These are phyloP conservation scores for Rynchops niger DNA, from an alignment of 2,113 vertebrate genomes.

Conservation along the genomic window DNA sequence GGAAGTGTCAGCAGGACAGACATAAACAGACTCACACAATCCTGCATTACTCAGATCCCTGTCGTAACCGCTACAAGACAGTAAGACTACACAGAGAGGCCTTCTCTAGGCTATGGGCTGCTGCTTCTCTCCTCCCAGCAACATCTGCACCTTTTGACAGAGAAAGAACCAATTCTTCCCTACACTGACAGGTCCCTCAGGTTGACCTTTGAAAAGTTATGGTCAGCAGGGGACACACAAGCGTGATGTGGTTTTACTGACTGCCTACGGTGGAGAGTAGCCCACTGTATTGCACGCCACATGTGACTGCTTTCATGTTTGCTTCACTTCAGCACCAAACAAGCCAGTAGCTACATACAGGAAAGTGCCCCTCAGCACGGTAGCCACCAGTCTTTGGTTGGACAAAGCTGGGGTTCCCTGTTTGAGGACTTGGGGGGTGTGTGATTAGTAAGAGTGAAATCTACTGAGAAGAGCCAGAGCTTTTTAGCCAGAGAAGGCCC, in stretches of 20 bases:
- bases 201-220: neutral
- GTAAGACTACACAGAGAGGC: neutral
- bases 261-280: rapidly evolving
- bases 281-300: too few species aligned
- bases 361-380: neutral
- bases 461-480: conserved; percentile 14
- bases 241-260: neutral
- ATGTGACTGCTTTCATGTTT: neutral
- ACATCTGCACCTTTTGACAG: neutral
- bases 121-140: neutral
- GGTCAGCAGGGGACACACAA: neutral
- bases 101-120: neutral
- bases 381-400: neutral
- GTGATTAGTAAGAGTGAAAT: conserved; percentile 13
- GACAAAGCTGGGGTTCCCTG: neutral
- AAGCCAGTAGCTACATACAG: neutral
- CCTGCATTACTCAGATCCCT: neutral
- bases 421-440: neutral
- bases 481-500: neutral
- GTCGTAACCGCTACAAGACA: neutral
- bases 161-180: neutral
- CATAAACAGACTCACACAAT: neutral
- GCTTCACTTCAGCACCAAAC: neutral
- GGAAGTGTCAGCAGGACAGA: neutral
- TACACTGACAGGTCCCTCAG: neutral